phyloP scores from a whole-genome alignment of 2,888 invertebrate species.

The Cheilosia vernalis region DNA sequence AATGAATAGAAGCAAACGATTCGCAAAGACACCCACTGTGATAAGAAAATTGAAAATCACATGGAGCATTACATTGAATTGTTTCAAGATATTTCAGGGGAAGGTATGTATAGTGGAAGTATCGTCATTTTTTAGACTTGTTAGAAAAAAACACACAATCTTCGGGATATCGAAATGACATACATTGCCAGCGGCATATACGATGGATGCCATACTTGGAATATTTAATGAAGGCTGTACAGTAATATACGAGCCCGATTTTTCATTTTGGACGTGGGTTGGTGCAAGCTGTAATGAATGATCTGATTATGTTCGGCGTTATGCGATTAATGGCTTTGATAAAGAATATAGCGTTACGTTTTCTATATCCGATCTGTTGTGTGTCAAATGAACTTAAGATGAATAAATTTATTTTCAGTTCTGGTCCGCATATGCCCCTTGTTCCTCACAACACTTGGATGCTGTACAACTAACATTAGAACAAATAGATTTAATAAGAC shows the following conservation, averaged over 20 bases:
- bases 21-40: constrained; percentile 40
- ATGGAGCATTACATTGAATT: constrained; percentile 48
- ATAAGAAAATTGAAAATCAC: constrained; percentile 59
- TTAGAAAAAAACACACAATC: constrained; percentile 22
- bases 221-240: constrained; percentile 43
- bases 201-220: constrained; percentile 21
- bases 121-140: constrained; percentile 38
- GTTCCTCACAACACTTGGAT: constrained; percentile 92
- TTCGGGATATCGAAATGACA: neutral
- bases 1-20: constrained; percentile 48
- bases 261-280: constrained; percentile 44
- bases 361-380: neutral
- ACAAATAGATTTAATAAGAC: constrained; percentile 93
- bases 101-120: constrained; percentile 6
- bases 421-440: constrained; percentile 94
- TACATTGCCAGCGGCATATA: constrained; percentile 12
- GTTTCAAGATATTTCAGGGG: constrained; percentile 14
- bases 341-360: neutral
- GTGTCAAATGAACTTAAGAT: too few relatives aligned
- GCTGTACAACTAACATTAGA: constrained; percentile 93
- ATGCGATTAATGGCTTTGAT: neutral
- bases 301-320: constrained; percentile 26
- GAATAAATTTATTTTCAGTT: constrained; percentile 85
- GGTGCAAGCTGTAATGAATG: constrained; percentile 24
- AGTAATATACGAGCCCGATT: constrained; percentile 28